Percentiles rank a stretch among this genome's conserved stretches.
These are phyloP conservation scores for Syngnathus acus DNA, from an alignment of 2,797 vertebrate species.

Conservation along the genomic window DNA sequence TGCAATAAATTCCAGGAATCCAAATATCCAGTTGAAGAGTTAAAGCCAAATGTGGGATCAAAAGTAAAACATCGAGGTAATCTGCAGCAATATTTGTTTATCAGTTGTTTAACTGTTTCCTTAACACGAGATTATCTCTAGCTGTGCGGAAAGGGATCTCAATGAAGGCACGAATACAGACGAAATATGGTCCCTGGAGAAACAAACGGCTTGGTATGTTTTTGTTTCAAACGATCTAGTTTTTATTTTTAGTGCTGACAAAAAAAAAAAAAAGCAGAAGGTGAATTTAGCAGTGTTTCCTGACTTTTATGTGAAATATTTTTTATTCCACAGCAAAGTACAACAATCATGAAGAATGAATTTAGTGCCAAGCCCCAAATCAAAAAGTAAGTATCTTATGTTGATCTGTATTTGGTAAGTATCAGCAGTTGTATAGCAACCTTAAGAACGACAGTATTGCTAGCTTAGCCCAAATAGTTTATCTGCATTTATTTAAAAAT, in stretches of 20 bases:
- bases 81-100: background rate
- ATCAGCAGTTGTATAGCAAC: background rate
- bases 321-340: background rate
- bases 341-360: background rate
- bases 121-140: background rate
- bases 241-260: background rate
- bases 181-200: background rate
- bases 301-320: background rate
- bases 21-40: background rate
- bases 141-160: background rate
- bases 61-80: slow-evolving; percentile 36
- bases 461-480: background rate
- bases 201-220: background rate
- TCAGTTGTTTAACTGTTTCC: background rate
- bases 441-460: background rate
- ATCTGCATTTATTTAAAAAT: too few relatives aligned
- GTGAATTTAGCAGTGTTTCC: too few relatives aligned
- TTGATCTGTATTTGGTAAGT: background rate
- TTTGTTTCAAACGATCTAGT: background rate
- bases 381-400: background rate
- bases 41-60: background rate
- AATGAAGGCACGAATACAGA: background rate
- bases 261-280: background rate
- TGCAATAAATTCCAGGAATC: slow-evolving; percentile 19
- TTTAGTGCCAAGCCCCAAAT: background rate